phyloP scores from a whole-genome alignment of 2,888 invertebrate species.

The Drosophila kanekoi region DNA sequence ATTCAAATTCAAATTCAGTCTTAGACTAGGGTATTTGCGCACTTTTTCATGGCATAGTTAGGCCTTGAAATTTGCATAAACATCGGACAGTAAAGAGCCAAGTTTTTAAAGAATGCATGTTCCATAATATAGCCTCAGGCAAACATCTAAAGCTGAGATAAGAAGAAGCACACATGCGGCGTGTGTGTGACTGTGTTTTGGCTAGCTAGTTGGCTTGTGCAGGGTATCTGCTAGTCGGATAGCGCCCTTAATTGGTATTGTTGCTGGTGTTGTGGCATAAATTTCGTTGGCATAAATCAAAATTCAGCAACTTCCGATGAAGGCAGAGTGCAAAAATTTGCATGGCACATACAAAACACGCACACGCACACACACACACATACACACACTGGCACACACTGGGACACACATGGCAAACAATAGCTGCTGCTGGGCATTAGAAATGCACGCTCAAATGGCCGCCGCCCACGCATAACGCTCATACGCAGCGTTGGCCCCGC shows the following conservation, averaged over 20 bases:
- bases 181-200: too few species aligned
- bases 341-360: conserved; percentile 46
- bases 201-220: too few species aligned
- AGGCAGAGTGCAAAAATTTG: conserved; percentile 78
- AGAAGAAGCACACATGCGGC: too few species aligned
- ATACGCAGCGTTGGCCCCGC: conserved; percentile 67
- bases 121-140: too few species aligned
- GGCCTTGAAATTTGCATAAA: too few species aligned
- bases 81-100: too few species aligned
- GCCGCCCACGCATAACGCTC: conserved; percentile 74
- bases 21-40: too few species aligned
- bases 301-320: conserved; percentile 84
- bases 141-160: too few species aligned
- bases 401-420: conserved; percentile 8
- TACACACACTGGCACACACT: conserved; percentile 9
- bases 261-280: conserved; percentile 68
- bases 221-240: too few species aligned
- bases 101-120: too few species aligned
- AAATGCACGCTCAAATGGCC: conserved; percentile 76
- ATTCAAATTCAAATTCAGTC: too few species aligned
- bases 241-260: conserved; percentile 1
- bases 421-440: conserved; percentile 48
- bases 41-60: too few species aligned
- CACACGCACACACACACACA: conserved; percentile 11
- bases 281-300: conserved; percentile 85